Evolutionary conservation across 2,113 vertebrate species (phyloP).

Genomic region (Sceloporus undulatus): DNA sequence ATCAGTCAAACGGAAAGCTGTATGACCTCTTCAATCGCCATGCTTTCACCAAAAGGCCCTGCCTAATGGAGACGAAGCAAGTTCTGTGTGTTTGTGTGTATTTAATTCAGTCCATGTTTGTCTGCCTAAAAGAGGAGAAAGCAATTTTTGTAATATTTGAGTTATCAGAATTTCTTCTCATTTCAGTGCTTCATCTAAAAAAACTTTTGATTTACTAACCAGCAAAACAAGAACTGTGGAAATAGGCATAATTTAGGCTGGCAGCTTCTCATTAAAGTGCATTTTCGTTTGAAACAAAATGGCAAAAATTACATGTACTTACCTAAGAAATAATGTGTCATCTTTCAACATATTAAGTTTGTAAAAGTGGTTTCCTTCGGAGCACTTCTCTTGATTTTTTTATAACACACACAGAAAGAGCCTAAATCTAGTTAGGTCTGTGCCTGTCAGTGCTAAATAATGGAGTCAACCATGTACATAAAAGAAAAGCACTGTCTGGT

Average conservation of each 20-base stretch:
- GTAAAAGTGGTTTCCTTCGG: conserved; percentile 46
- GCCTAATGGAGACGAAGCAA: not conserved
- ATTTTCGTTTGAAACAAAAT: conserved; percentile 63
- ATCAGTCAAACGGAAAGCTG: not conserved
- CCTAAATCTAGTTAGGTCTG: conserved; percentile 43
- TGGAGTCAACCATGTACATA: conserved; percentile 32
- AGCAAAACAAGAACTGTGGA: conserved; percentile 48
- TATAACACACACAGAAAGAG: conserved; percentile 41
- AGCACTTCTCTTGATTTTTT: conserved; percentile 57
- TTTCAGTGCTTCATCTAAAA: conserved; percentile 65
- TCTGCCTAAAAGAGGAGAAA: conserved; percentile 50
- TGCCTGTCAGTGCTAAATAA: conserved; percentile 53
- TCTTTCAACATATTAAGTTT: conserved; percentile 41
- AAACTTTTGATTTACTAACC: conserved; percentile 68
- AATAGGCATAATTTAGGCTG: conserved; percentile 58
- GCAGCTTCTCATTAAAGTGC: conserved; percentile 56
- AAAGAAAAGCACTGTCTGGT: conserved; percentile 41
- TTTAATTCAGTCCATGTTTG: conserved; percentile 37
- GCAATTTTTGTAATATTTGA: conserved; percentile 50
- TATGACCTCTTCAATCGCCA: not conserved
- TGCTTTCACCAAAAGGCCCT: not conserved
- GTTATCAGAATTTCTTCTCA: conserved; percentile 55
- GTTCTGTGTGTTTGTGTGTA: not conserved
- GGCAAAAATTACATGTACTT: conserved; percentile 30
- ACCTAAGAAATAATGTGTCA: conserved; percentile 50